phyloP scores from a whole-genome alignment of 2,113 vertebrate species.

The Syngnathus typhle region DNA sequence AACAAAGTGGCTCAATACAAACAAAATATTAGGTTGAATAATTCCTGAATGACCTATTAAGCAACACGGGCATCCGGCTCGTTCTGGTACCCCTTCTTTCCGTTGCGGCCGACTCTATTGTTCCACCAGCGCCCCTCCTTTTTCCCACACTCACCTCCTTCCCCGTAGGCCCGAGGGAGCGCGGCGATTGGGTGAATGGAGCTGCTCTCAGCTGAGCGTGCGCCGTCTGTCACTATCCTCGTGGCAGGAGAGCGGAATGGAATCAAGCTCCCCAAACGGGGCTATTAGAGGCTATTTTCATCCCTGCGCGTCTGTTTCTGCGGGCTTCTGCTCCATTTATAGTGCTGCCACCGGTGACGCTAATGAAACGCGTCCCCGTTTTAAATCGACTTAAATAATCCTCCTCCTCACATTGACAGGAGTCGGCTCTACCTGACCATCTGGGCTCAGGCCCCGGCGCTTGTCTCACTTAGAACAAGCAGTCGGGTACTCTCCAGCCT shows the following conservation, averaged over 20 bases:
- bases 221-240: constrained; percentile 56
- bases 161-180: constrained; percentile 35
- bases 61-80: constrained; percentile 20
- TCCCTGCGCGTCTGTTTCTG: constrained; percentile 61
- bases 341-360: constrained; percentile 60
- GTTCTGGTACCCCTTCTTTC: constrained; percentile 35
- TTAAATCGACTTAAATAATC: constrained; percentile 72
- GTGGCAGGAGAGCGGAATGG: constrained; percentile 58
- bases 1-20: neutral
- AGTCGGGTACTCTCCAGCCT: neutral
- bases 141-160: constrained; percentile 57
- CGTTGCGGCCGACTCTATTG: constrained; percentile 22
- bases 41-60: constrained; percentile 14
- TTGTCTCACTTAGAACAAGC: constrained; percentile 16
- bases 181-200: constrained; percentile 55
- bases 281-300: constrained; percentile 72
- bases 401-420: constrained; percentile 38
- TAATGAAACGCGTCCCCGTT: constrained; percentile 64
- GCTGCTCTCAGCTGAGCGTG: constrained; percentile 39
- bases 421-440: constrained; percentile 51
- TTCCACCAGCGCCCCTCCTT: constrained; percentile 33
- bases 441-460: constrained; percentile 37
- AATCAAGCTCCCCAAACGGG: constrained; percentile 67
- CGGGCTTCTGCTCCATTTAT: constrained; percentile 72
- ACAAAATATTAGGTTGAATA: constrained; percentile 10